A percentile compares a stretch with the other conserved stretches of the same genome.
These are phyloP conservation scores for Rhagologus leucostigma DNA, from an alignment of 2,113 vertebrate species.

Conservation along the genomic window DNA sequence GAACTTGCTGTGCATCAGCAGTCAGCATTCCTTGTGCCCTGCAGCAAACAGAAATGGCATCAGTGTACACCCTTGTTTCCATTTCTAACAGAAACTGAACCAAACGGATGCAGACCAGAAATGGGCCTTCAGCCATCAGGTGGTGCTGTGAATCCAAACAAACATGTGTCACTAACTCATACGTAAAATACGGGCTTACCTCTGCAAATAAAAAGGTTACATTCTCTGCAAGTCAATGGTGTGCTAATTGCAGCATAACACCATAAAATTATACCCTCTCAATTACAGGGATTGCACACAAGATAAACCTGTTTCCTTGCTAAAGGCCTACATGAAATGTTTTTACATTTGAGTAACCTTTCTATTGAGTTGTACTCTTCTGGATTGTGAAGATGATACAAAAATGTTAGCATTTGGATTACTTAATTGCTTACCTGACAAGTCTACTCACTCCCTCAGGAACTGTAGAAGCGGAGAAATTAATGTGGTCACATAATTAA, in stretches of 20 bases:
- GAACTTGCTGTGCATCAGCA: neutral
- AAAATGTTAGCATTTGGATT: neutral
- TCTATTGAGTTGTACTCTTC: neutral
- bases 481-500: neutral
- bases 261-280: neutral
- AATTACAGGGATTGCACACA: neutral
- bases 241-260: neutral
- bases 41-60: neutral
- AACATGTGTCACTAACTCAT: neutral
- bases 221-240: neutral
- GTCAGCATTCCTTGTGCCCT: neutral
- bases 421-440: constrained; percentile 7
- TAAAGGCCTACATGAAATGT: neutral
- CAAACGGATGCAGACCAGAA: neutral
- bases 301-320: neutral
- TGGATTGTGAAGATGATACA: neutral
- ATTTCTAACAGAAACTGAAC: neutral
- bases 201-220: neutral
- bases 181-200: accelerated
- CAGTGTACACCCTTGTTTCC: neutral
- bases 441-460: neutral
- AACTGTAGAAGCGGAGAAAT: neutral
- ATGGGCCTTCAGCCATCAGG: constrained; percentile 6
- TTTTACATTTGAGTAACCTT: neutral
- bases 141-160: constrained; percentile 45